These are phyloP conservation scores for Tetrao urogallus DNA, from an alignment of 2,113 vertebrate genomes.

Conservation along the genomic window DNA sequence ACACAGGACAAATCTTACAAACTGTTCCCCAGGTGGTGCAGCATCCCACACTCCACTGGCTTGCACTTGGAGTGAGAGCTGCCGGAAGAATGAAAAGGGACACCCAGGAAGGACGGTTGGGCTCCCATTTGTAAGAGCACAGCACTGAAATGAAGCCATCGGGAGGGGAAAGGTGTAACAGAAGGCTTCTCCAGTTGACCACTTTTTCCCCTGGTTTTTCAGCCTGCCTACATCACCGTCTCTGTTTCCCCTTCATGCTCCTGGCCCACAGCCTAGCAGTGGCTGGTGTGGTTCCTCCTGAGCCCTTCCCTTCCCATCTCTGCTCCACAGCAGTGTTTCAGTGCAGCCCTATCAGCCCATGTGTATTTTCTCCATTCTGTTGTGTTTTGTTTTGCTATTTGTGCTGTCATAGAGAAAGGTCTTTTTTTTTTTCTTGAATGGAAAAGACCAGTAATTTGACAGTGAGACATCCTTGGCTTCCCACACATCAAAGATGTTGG, in stretches of 20 bases:
- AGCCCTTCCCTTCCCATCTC: neutral
- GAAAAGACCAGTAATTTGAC: constrained; percentile 33
- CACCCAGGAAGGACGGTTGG: too few species aligned
- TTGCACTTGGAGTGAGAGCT: rapidly evolving
- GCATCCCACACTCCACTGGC: rapidly evolving
- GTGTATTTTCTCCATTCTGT: neutral
- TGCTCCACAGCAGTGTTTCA: neutral
- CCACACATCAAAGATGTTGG: neutral
- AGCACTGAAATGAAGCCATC: rapidly evolving
- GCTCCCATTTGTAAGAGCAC: rapidly evolving
- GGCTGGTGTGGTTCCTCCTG: neutral
- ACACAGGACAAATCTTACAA: neutral
- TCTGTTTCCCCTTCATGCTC: rapidly evolving
- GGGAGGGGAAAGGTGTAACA: neutral
- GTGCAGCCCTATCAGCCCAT: neutral
- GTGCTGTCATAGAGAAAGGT: constrained; percentile 44
- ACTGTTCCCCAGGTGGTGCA: neutral
- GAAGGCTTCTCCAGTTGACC: neutral
- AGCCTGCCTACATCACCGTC: neutral
- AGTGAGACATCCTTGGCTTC: constrained; percentile 24
- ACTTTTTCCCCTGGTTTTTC: neutral
- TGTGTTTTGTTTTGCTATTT: constrained; percentile 41
- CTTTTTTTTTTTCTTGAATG: constrained; percentile 1
- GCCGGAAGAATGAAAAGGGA: too few species aligned
- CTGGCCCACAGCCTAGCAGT: rapidly evolving